These are phyloP conservation scores for Pardalotus punctatus DNA, from an alignment of 2,113 vertebrate genomes.

Conservation along the genomic window DNA sequence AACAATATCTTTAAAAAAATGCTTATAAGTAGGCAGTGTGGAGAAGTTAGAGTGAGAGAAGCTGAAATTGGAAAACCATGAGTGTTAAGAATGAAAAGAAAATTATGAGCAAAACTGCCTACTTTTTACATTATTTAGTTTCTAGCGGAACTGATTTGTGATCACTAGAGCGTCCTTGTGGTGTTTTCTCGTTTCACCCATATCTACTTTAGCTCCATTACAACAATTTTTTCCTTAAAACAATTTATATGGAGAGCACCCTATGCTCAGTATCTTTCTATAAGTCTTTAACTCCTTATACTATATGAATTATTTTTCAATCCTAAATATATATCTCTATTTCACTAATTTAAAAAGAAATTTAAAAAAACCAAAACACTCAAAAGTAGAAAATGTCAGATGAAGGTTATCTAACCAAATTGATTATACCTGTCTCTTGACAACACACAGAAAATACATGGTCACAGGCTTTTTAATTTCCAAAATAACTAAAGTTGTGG, in stretches of 20 bases:
- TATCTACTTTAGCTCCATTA: neutral
- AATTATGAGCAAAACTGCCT: neutral
- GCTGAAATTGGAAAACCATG: neutral
- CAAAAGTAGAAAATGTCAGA: neutral
- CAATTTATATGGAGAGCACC: neutral
- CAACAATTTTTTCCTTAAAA: neutral
- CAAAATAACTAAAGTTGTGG: neutral
- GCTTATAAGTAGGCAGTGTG: neutral
- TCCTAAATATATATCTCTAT: neutral
- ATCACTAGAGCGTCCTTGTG: neutral
- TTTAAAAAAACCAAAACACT: neutral
- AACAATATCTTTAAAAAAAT: neutral
- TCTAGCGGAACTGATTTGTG: neutral
- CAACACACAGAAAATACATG: rapidly evolving
- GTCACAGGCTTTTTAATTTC: neutral
- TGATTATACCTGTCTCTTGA: rapidly evolving
- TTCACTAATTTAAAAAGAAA: neutral
- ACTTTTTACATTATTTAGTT: neutral
- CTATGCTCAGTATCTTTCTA: neutral
- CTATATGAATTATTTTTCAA: neutral
- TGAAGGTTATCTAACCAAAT: neutral
- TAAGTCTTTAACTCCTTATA: neutral
- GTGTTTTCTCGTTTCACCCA: neutral
- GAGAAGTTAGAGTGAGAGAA: neutral
- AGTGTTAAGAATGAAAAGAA: neutral